Base-by-base conservation (phyloP, 2,113 vertebrate genomes). In the Bos javanicus region DNA sequence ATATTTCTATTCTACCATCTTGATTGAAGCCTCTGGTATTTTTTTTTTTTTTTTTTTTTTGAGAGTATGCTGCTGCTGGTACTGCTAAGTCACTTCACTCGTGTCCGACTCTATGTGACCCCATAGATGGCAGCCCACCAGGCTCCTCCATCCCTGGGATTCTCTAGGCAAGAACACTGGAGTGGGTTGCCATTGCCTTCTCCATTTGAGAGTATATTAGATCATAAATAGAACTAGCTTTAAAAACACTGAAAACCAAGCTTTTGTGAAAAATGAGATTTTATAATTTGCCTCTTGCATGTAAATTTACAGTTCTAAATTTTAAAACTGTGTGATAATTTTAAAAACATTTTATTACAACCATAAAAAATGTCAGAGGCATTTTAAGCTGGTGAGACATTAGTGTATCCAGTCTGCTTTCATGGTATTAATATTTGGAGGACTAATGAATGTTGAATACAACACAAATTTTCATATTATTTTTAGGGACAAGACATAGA, bases 401-500 rank as follows among this genome's bases (percentile, higher is more conserved):
- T 74, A 26, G 25, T 62, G 6, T 74, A 92, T 78, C 25, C 7
- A 82, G 1, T 86, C 9, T 94, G 6, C 28, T 78, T 96, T 85
- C 25, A 43, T 81, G 46, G 33, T 90, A 7, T 56, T 76, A 84
- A 21, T 90, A 74, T 88, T 83, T 94, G 1, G 71, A 81, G 91
- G 56, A 26, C 67, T 86, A 96, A 57, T 86, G 46, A 93, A 89
- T 86, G 57, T 67, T 78, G 33, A 62, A 78, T 95, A 96, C 33
- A 26, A 56, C 5, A 17, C 48, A 33, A 64, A 62, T 82, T 56
- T 96, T 86, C 14, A 21, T 87, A 33, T 89, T 94, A 50, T 89
- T 97, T 97, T n/a, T 91, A 99, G 99, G 98, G 94, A 95, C n/a
- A 67, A 74, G 56, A 78, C 0, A 81, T 87, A 11, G 94, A 96